Conservation (phyloP, 2,888 invertebrate species). For the Epiperipatus broadwayi region DNA sequence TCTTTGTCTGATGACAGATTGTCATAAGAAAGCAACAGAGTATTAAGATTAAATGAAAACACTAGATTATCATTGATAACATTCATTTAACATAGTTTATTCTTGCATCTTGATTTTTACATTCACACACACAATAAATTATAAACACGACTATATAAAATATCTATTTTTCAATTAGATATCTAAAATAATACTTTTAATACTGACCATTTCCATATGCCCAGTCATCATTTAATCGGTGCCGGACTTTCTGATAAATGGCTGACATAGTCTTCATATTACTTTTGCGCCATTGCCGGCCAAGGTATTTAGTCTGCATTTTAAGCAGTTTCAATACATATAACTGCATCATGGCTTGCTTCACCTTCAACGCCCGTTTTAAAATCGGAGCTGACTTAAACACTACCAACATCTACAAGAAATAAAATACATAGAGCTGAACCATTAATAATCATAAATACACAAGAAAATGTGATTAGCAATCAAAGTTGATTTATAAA, state of each 20-base stretch:
- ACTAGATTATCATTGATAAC: too few species aligned
- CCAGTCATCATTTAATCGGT: conserved; percentile 96
- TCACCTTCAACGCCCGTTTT: conserved; percentile 79
- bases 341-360: conserved; percentile 89
- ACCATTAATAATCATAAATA: neutral
- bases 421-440: neutral
- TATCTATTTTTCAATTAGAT: too few species aligned
- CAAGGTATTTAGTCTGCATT: conserved; percentile 98
- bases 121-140: too few species aligned
- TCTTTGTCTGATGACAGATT: too few species aligned
- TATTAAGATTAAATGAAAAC: too few species aligned
- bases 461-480: neutral
- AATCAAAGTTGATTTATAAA: too few species aligned
- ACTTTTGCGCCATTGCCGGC: conserved; percentile 93
- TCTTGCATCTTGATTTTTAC: too few species aligned
- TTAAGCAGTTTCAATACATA: conserved; percentile 92
- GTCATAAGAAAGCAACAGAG: too few species aligned
- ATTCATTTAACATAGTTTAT: too few species aligned
- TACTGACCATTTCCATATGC: conserved; percentile 77
- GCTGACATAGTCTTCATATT: conserved; percentile 99
- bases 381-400: conserved; percentile 98
- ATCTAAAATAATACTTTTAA: conserved; percentile 1
- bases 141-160: too few species aligned
- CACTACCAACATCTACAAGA: conserved; percentile 72
- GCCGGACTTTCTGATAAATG: conserved; percentile 82